phyloP scores from a whole-genome alignment of 2,888 invertebrate genomes.

The Digitonthophagus gazella region DNA sequence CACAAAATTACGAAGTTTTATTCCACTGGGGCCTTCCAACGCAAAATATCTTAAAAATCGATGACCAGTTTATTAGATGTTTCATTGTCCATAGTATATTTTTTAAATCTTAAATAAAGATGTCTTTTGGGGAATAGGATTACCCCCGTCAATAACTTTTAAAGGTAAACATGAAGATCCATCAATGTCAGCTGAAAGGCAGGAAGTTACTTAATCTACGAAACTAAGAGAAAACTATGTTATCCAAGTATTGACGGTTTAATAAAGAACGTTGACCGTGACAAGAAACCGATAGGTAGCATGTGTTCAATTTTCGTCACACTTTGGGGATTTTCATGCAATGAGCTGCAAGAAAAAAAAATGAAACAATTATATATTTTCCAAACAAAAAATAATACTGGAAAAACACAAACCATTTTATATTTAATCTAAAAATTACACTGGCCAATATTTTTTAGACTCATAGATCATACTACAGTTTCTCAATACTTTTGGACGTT shows the following conservation, averaged over 20 bases:
- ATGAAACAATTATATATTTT: too few relatives aligned
- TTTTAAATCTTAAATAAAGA: background rate
- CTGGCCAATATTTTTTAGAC: too few relatives aligned
- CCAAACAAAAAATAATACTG: too few relatives aligned
- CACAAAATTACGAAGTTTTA: too few relatives aligned
- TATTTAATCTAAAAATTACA: too few relatives aligned
- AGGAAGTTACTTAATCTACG: background rate
- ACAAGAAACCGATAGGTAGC: background rate
- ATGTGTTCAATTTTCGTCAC: background rate
- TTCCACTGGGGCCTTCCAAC: too few relatives aligned
- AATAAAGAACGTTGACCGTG: background rate
- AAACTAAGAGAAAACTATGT: background rate
- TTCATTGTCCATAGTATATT: background rate
- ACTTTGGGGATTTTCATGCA: background rate
- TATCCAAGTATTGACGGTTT: background rate
- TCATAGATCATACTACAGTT: too few relatives aligned
- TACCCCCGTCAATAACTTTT: background rate
- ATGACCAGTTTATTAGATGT: background rate
- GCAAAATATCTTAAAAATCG: too few relatives aligned
- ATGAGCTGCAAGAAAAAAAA: too few relatives aligned
- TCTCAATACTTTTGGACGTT: too few relatives aligned
- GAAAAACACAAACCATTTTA: too few relatives aligned
- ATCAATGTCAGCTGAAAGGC: background rate
- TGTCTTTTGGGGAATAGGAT: background rate
- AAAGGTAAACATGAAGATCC: background rate